Percentiles rank a stretch among this genome's conserved stretches.
Evolutionary conservation across 2,797 vertebrate genomes (phyloP).

Genomic region (Poecile montanus): DNA sequence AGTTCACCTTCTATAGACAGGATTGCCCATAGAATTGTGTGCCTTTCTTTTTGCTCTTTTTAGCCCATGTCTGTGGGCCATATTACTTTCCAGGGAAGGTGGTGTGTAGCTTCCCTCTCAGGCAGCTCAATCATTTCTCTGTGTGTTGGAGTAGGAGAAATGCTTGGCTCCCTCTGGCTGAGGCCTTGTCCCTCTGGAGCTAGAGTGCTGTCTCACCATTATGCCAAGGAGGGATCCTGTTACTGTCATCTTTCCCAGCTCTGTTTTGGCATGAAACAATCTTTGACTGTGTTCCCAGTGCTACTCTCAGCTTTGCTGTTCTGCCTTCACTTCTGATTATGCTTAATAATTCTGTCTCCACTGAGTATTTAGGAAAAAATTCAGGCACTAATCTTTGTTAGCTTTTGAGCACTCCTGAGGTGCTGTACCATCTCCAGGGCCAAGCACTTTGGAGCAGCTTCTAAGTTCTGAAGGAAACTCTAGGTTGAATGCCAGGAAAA

Average conservation of each 20-base stretch:
- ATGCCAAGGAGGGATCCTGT: not conserved
- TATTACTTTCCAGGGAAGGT: not conserved
- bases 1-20: not conserved
- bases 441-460: not conserved
- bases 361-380: not conserved
- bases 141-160: not conserved
- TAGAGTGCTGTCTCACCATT: not conserved
- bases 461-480: not conserved
- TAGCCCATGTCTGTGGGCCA: not conserved
- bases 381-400: not conserved
- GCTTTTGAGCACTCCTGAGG: accelerated
- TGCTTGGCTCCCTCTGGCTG: not conserved
- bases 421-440: not conserved
- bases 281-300: not conserved
- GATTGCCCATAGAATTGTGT: not conserved
- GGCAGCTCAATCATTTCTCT: not conserved
- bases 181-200: not conserved
- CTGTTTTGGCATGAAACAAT: not conserved
- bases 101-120: not conserved
- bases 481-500: not conserved
- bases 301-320: not conserved
- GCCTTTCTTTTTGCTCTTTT: not conserved
- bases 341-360: not conserved
- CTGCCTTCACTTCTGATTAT: not conserved
- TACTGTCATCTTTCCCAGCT: not conserved